Conservation (phyloP, 2,797 vertebrate genomes). For the Octomys mimax region DNA sequence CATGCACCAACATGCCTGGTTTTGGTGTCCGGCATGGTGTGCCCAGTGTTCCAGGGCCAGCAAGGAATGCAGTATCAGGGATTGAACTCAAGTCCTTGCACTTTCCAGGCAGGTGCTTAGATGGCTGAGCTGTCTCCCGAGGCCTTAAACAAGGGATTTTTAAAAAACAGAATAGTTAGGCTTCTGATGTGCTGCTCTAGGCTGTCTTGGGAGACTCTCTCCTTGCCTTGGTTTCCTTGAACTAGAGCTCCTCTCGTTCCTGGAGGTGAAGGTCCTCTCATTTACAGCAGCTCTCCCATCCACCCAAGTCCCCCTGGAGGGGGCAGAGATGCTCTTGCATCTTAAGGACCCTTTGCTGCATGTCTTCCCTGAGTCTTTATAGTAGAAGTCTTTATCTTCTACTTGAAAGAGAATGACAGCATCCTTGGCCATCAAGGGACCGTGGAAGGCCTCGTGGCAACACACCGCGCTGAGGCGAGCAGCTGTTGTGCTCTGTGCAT, state of each 20-base stretch:
- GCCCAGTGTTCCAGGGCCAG: too few relatives aligned
- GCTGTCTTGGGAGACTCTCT: neutral
- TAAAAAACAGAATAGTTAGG: neutral
- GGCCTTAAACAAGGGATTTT: neutral
- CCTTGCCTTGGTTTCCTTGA: neutral
- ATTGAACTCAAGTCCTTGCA: too few relatives aligned
- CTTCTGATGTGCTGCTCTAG: neutral
- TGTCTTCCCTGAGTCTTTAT: neutral
- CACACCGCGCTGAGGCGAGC: neutral
- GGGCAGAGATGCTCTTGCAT: neutral
- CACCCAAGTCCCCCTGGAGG: neutral
- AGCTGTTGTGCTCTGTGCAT: neutral
- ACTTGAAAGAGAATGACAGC: neutral
- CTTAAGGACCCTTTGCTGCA: neutral
- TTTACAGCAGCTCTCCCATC: neutral
- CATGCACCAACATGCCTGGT: too few relatives aligned
- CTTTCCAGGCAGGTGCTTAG: too few relatives aligned
- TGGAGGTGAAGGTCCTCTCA: neutral
- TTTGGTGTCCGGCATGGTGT: too few relatives aligned
- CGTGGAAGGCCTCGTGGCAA: neutral
- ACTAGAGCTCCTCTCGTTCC: neutral
- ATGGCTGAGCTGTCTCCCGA: too few relatives aligned
- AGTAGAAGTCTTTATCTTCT: neutral
- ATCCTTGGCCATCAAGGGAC: neutral
- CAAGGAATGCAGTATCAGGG: too few relatives aligned